phyloP scores from a whole-genome alignment of 2,797 vertebrate genomes.

The Arrhamphus sclerolepis region DNA sequence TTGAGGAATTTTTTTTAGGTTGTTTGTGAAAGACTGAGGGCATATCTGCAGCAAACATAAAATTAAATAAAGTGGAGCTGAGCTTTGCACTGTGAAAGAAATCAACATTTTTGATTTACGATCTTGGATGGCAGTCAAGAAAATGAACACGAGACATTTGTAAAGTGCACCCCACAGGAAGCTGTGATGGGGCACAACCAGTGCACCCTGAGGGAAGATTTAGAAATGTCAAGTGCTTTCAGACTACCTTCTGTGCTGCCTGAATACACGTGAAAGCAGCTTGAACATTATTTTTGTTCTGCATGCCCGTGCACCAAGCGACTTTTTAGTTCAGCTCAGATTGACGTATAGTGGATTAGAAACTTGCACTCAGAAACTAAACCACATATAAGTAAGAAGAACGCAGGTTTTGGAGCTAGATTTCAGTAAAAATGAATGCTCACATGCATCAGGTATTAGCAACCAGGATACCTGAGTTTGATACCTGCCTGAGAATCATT shows the following conservation, averaged over 20 bases:
- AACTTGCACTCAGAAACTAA: too few species aligned
- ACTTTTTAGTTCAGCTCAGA: too few species aligned
- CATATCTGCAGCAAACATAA: not conserved
- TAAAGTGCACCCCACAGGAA: slow-evolving; percentile 17
- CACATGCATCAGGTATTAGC: too few species aligned
- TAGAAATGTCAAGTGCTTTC: slow-evolving; percentile 59
- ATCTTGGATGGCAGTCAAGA: not conserved
- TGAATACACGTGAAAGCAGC: slow-evolving; percentile 41
- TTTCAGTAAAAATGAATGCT: too few species aligned
- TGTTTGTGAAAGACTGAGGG: slow-evolving; percentile 17
- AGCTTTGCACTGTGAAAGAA: slow-evolving; percentile 5
- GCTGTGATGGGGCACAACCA: slow-evolving; percentile 31
- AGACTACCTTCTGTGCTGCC: slow-evolving; percentile 42
- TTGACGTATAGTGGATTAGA: too few species aligned
- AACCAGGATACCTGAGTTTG: too few species aligned
- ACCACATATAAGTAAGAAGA: too few species aligned
- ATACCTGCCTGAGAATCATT: too few species aligned
- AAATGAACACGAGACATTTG: slow-evolving; percentile 21
- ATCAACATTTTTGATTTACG: slow-evolving; percentile 6
- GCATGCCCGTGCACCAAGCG: too few species aligned
- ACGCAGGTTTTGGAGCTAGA: too few species aligned
- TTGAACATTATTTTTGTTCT: slow-evolving; percentile 3
- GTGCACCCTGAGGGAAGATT: slow-evolving; percentile 41
- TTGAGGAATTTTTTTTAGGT: not conserved
- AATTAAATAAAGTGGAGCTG: slow-evolving; percentile 1